Evolutionary conservation across 2,888 invertebrate genomes (phyloP).

Genomic region (Boloria euphrosyne): DNA sequence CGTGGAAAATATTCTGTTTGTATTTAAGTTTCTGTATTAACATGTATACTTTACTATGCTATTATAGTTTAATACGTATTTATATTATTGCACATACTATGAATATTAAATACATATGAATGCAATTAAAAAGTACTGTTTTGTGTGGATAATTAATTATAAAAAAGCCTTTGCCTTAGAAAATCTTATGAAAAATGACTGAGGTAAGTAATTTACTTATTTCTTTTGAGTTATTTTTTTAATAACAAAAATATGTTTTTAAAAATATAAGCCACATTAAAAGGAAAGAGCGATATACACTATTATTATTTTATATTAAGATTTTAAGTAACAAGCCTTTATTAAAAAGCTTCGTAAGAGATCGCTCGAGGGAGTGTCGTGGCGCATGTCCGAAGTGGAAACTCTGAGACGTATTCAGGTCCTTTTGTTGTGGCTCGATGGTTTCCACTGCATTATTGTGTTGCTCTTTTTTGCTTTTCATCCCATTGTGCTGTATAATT

Average conservation of each 20-base stretch:
- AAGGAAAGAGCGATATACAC: too few relatives aligned
- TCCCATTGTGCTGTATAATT: constrained; percentile 16
- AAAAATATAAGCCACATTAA: too few relatives aligned
- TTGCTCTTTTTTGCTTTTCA: constrained; percentile 23
- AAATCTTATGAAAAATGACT: too few relatives aligned
- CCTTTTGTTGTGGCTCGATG: constrained; percentile 37
- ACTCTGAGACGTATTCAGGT: constrained; percentile 27
- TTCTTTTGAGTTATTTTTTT: too few relatives aligned
- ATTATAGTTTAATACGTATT: too few relatives aligned
- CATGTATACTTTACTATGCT: not conserved
- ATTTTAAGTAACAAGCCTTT: constrained; percentile 17
- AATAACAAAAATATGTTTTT: too few relatives aligned
- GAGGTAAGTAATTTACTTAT: too few relatives aligned
- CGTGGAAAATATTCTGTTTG: constrained; percentile 8
- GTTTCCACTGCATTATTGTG: constrained; percentile 27
- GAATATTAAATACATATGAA: too few relatives aligned
- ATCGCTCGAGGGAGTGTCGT: constrained; percentile 21
- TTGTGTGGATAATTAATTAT: too few relatives aligned
- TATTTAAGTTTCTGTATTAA: not conserved
- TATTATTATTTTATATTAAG: not conserved
- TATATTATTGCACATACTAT: too few relatives aligned
- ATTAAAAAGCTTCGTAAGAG: constrained; percentile 19
- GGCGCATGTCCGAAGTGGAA: constrained; percentile 36
- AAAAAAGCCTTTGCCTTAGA: too few relatives aligned
- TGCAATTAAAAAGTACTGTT: too few relatives aligned